Evolutionary conservation across 2,797 vertebrate genomes (phyloP), one percentile per base, ranked within the genome.

Genomic region (Pseudochirops corinnae): DNA sequence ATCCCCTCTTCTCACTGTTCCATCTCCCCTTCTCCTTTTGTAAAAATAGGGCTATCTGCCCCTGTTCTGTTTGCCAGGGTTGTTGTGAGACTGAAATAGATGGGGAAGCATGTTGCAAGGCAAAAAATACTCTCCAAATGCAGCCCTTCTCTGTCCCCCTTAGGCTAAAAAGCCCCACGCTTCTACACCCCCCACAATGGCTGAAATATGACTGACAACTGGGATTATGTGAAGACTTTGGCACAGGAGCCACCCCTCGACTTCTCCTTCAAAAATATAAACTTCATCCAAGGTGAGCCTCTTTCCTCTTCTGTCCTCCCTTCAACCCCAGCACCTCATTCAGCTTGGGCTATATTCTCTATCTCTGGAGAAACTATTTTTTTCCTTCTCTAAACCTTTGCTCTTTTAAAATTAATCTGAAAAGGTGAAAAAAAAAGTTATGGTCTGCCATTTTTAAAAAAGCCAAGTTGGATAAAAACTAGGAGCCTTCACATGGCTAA

Each of bases 181-280:
- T 93, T 18, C 21, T 96, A 87, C 90, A 96, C 96, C 92, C 93
- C 93, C 90, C 93, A 98, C 87, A 94, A 97, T 97, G 96, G 97
- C 93, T 98, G 97, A 93, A 98, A 95, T 92, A 98, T 98, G 97
- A 98, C 82, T 50, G 21, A 90, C 91, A 97, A 52, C 90, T 96
- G n/a, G 90, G 92, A 98, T 96, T 90, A 62, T 56, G 94, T 74
- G 93, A 97, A 97, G n/a, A 90, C 95, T 93, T 94, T 94, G 1
- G 98, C 99, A 98, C 98, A 97, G 94, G 99, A 98, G 11, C 98
- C 99, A 91, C 99, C 99, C 0, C 98, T 99, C 95, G 99, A 99
- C 98, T 99, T 99, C 96, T 99, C 99, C 94, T 99, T 99, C 97
- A 99, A 98, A 98, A 98, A 98, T 94, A 98, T 99, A 98, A 98